Base-by-base conservation (phyloP, 2,888 invertebrate genomes). In the Mesoligia furuncula region DNA sequence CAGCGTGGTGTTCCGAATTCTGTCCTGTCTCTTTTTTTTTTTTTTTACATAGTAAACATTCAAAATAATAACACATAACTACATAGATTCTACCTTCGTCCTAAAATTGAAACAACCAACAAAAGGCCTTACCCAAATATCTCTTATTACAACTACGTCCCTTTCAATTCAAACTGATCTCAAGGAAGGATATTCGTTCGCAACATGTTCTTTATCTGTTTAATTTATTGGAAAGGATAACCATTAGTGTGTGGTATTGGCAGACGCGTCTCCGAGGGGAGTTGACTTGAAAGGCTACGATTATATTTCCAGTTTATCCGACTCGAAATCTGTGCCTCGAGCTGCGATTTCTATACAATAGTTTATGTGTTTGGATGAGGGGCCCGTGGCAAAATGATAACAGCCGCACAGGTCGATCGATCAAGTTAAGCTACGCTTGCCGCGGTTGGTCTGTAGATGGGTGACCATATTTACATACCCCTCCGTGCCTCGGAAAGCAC, bases 161-260 rank as follows among this genome's bases (percentile, higher is more conserved):
- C 24, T 54, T 70, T 68, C 70, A 69, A 69, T 27, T 36, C 54
- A n/a, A 51, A 73, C 59, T 74, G 80, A 67, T 74, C 67, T 64
- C 70, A 75, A 68, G 75, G 66, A 67, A 75, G 80, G 80, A 85
- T 87, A 85, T 88, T 87, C 87, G 85, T 85, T 84, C 75, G 86
- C 86, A 89, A 89, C 86, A 89, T 89, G 87, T 88, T 91, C 90
- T 91, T 89, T 91, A 91, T 90, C 89, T 86, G 87, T 85, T 83
- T 90, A 90, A 90, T 91, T 91, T 91, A 91, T 91, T 91, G 91
- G 89, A 90, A 91, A 86, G 84, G 89, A 89, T 88, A 81, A 84
- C 90, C 87, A 90, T 90, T 91, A 91, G 89, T 84, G 85, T 88
- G 85, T 85, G 88, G 79, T 79, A 87, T 84, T 87, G 83, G 86